These are phyloP conservation scores for Camptogramma bilineatum DNA, from an alignment of 2,888 invertebrate genomes.

Conservation along the genomic window DNA sequence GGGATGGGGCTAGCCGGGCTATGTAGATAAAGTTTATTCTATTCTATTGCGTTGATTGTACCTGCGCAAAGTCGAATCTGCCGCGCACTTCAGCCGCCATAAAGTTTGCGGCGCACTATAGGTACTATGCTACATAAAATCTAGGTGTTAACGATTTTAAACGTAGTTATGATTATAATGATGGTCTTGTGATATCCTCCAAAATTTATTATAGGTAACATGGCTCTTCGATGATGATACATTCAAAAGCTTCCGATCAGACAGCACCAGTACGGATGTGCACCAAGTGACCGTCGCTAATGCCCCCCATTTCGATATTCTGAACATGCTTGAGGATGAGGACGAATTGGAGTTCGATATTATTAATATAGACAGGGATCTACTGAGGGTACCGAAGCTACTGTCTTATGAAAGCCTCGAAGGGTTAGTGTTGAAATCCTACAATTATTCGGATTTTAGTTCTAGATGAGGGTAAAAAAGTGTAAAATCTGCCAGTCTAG, in stretches of 20 bases:
- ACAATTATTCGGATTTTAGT: background rate
- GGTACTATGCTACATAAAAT: too few relatives aligned
- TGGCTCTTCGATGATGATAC: constrained; percentile 58
- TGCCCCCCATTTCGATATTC: constrained; percentile 44
- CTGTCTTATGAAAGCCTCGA: constrained; percentile 53
- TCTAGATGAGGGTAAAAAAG: too few relatives aligned
- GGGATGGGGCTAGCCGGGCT: too few relatives aligned
- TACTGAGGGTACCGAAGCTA: constrained; percentile 63
- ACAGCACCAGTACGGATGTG: constrained; percentile 7
- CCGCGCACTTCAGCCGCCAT: too few relatives aligned
- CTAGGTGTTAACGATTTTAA: too few relatives aligned
- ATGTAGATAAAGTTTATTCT: too few relatives aligned
- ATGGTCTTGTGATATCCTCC: too few relatives aligned
- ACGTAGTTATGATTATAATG: too few relatives aligned
- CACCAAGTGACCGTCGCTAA: background rate
- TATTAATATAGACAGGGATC: constrained; percentile 68
- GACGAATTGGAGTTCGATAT: constrained; percentile 83
- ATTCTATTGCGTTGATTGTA: too few relatives aligned
- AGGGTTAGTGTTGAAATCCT: constrained; percentile 45
- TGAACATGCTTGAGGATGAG: constrained; percentile 72
- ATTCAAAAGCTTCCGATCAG: constrained; percentile 42
- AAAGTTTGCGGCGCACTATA: too few relatives aligned
- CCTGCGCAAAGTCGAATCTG: too few relatives aligned
- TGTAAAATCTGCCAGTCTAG: too few relatives aligned
- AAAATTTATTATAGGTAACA: constrained; percentile 51